phyloP scores from a whole-genome alignment of 2,113 vertebrate genomes.

The Picathartes gymnocephalus region DNA sequence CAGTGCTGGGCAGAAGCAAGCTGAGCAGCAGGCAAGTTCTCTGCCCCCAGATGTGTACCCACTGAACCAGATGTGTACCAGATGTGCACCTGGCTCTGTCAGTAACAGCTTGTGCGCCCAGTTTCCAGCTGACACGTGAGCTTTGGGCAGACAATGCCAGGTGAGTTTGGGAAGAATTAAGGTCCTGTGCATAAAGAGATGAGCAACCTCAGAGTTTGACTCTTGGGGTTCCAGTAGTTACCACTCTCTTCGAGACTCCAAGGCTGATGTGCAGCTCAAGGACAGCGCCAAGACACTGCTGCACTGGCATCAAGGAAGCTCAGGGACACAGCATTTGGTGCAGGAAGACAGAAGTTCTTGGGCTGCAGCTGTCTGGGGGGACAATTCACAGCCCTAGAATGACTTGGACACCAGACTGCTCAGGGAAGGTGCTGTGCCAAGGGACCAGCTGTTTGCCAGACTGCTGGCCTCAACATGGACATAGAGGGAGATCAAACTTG shows the following conservation, averaged over 20 bases:
- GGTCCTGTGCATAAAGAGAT: not conserved
- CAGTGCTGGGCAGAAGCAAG: not conserved
- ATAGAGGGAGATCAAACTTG: not conserved
- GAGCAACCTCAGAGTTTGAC: not conserved
- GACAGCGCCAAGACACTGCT: not conserved
- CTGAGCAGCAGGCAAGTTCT: not conserved
- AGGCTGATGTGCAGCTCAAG: fast-evolving
- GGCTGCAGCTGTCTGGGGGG: not conserved
- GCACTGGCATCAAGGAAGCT: fast-evolving
- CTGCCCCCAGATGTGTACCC: not conserved
- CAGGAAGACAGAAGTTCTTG: not conserved
- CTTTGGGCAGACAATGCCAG: not conserved
- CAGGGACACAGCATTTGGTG: not conserved
- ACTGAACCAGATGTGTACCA: not conserved
- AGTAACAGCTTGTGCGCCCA: not conserved
- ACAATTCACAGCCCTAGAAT: not conserved
- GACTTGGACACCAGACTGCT: not conserved
- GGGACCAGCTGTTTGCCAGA: fast-evolving
- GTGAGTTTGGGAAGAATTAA: not conserved
- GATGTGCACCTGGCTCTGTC: too few relatives aligned
- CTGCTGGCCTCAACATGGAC: fast-evolving
- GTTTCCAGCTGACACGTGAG: not conserved
- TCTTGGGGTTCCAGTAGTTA: not conserved
- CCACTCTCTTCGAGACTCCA: not conserved
- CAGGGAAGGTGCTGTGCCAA: not conserved